Evolutionary conservation across 2,888 invertebrate species (phyloP), one percentile per base, ranked within the genome.

Genomic region (Apodemia zela): DNA sequence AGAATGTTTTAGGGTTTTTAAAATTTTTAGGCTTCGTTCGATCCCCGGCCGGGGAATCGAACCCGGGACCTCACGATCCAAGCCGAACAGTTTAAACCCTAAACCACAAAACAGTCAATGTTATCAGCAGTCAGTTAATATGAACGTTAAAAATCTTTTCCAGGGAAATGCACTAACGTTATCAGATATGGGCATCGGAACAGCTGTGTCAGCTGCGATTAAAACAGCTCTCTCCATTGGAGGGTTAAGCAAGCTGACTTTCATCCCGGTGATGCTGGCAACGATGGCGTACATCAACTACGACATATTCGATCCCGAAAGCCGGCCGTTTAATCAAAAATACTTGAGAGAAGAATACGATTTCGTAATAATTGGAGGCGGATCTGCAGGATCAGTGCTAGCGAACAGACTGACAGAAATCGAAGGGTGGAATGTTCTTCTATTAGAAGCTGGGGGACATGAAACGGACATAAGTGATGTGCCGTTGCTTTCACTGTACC

Each of bases 381-480:
- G 97, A 0, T 96, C 97, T 0, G 97, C 97, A 0, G 97, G 97
- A 0, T 94, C 96, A 0, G 97, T 98, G 0, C 69, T 98, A 10
- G 97, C 96, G 0, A 97, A 96, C 69, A 91, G 98, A 54, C 84
- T 97, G 1, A 93, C 96, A 0, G 97, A 97, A 79, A 92, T 96
- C 21, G 93, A 94, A 4, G 93, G 94, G 8, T 97, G 97, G 96
- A 96, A 94, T 74, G 95, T 97, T 0, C 83, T 97, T 59, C 82
- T 97, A 13, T 75, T 97, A 58, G 97, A 97, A 81, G 97, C 97
- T 0, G 97, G 97, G 11, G 97, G 97, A 0, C 96, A 96, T 71
- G 97, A 97, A 80, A 97, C 96, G 0, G 97, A 97, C 77, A 95
- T 97, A 60, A 95, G 96, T 0, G 97, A 97, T 79, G 97, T 97